Base-by-base conservation (phyloP, 2,113 vertebrate genomes). In the Clupea harengus region DNA sequence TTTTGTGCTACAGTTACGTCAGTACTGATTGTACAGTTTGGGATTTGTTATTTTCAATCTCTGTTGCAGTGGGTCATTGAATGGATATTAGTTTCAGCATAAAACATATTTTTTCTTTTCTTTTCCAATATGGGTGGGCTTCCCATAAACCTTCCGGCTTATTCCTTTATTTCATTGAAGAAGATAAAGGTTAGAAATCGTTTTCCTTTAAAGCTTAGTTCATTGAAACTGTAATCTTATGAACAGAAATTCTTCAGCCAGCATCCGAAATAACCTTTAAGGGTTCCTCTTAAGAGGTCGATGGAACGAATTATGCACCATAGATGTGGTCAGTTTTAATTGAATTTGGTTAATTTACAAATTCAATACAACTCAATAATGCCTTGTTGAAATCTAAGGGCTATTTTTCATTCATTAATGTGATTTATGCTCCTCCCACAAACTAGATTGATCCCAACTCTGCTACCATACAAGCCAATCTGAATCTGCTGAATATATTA, bases 261-360 rank as follows among this genome's bases (percentile, higher is more conserved):
- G 67, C 10, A 28, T 32, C 9, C 28, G 32, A 32, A 32, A 28
- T 75, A 13, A 39, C 39, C 28, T 78, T 78, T 13, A 32, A 75
- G 13, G 32, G 6, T 4, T 32, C 25, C 32, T 44, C 72, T 15
- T 32, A 72, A 25, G 10, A 15, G 28, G 17, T 39, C 39, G 72
- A 78, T 78, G 13, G 44, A 78, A 44, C 72, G 3, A 39, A 78
- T 39, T 78, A 78, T 78, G 28, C 32, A 78, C 72, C 28, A 78
- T 15, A 78, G 72, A 78, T 78, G 72, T 39, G 72, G 72, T 78
- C 72, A 78, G 44, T 78, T 39, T 39, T 78, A 78, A 78, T 78
- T 78, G 13, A 78, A 78, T 78, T 17, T 28, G 72, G 72, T 1
- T 78, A 4, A 39, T 78, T 78, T 78, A 78, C 28, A 17, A 78